Evolutionary conservation across 2,113 vertebrate species (phyloP).

Genomic region (Rhabdornis inornatus): DNA sequence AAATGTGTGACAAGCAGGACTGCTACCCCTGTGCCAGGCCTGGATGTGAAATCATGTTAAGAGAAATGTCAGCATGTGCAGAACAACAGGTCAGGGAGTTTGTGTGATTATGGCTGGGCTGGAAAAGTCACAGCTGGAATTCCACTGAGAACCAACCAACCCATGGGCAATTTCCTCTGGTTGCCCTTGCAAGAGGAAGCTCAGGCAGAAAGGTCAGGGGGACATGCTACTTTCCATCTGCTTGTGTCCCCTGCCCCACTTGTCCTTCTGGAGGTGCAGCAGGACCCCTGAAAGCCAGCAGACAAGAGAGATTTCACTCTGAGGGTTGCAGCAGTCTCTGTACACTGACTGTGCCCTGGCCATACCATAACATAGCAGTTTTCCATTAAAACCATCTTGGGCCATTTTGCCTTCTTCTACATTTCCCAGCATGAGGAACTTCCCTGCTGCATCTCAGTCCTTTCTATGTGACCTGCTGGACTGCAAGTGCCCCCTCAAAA

Average conservation of each 20-base stretch:
- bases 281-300: not conserved
- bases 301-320: not conserved
- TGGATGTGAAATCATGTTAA: not conserved
- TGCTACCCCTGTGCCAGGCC: not conserved
- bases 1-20: not conserved
- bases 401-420: not conserved
- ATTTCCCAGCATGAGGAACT: not conserved
- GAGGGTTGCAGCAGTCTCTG: not conserved
- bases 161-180: not conserved
- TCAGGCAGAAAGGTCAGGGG: not conserved
- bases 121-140: not conserved
- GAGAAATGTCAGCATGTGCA: fast-evolving
- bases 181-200: not conserved
- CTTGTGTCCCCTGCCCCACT: not conserved
- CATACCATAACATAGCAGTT: not conserved
- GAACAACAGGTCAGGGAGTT: not conserved
- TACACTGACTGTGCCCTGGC: not conserved
- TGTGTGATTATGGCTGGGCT: not conserved
- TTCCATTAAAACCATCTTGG: not conserved
- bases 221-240: not conserved
- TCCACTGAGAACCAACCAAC: not conserved
- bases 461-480: not conserved
- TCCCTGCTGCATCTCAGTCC: too few species aligned
- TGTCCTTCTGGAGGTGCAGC: fast-evolving
- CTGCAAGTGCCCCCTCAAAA: not conserved